These are phyloP conservation scores for Masnerella sp. DNA, from an alignment of 2,888 invertebrate genomes.

Conservation along the genomic window DNA sequence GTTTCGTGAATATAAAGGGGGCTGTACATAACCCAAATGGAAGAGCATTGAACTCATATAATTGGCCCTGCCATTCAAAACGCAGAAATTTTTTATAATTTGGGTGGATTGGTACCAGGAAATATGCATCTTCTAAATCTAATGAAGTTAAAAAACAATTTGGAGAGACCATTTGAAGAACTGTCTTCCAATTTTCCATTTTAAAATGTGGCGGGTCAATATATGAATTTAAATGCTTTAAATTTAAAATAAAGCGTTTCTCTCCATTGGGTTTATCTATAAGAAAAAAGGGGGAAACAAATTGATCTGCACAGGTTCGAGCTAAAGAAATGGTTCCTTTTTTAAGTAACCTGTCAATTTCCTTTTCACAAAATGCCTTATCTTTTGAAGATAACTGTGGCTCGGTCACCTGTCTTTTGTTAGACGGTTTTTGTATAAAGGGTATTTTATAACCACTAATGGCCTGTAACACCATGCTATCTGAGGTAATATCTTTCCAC, in stretches of 20 bases:
- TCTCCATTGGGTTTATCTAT: not conserved
- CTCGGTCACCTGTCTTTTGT: not conserved
- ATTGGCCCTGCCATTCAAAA: not conserved
- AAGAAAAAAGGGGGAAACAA: not conserved
- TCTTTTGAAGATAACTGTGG: not conserved
- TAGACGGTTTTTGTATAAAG: not conserved
- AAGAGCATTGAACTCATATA: not conserved
- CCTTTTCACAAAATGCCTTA: not conserved
- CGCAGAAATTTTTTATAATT: not conserved
- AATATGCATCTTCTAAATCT: constrained; percentile 5
- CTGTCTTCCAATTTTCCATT: constrained; percentile 7
- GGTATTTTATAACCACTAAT: constrained; percentile 11
- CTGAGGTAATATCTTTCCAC: not conserved
- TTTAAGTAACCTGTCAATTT: not conserved
- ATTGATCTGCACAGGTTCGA: not conserved
- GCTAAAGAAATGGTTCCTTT: not conserved
- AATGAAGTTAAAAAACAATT: not conserved
- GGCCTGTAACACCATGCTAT: not conserved
- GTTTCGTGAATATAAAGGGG: constrained; percentile 3
- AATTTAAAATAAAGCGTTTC: constrained; percentile 8
- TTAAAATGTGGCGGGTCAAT: constrained; percentile 5
- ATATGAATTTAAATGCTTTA: constrained; percentile 1
- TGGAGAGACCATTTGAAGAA: not conserved
- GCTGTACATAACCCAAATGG: constrained; percentile 4
- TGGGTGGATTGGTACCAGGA: not conserved